Percentiles rank a stretch among this genome's conserved stretches.
Evolutionary conservation across 2,888 invertebrate genomes (phyloP).

Genomic region (Sycophila texana): DNA sequence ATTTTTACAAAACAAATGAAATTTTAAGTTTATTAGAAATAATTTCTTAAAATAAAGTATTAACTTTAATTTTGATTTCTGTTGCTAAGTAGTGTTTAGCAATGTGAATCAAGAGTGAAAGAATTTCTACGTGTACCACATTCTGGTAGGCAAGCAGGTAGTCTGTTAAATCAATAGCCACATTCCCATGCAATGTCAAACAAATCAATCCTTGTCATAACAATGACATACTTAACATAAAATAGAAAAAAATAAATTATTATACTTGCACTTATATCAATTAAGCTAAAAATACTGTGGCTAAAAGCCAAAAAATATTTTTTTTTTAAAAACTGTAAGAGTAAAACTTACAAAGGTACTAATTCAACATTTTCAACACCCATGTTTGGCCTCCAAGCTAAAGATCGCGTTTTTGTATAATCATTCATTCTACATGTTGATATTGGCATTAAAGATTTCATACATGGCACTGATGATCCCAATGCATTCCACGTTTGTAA

Average conservation of each 20-base stretch:
- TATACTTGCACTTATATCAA: neutral
- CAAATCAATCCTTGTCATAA: conserved; percentile 25
- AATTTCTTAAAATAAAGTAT: neutral
- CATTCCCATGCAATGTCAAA: conserved; percentile 30
- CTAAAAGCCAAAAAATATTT: neutral
- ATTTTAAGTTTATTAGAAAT: neutral
- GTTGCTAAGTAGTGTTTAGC: conserved; percentile 9
- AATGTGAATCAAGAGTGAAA: conserved; percentile 10
- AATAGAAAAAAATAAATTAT: neutral
- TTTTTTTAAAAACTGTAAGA: conserved; percentile 9
- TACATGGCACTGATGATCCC: conserved; percentile 77
- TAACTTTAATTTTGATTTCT: conserved; percentile 14
- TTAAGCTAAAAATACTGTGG: too few relatives aligned
- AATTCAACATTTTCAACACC: conserved; percentile 88
- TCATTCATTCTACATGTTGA: conserved; percentile 74
- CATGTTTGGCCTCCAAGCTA: conserved; percentile 88
- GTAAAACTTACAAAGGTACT: conserved; percentile 81
- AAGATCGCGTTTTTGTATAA: conserved; percentile 84
- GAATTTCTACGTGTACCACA: conserved; percentile 17
- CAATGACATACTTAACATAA: conserved; percentile 25
- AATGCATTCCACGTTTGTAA: conserved; percentile 86
- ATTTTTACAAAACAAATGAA: conserved; percentile 3
- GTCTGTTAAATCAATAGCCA: conserved; percentile 55
- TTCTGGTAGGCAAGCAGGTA: conserved; percentile 18
- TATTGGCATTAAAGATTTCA: conserved; percentile 81